These are phyloP conservation scores for Oegoconia quadripuncta DNA, from an alignment of 2,888 invertebrate species.

Conservation along the genomic window DNA sequence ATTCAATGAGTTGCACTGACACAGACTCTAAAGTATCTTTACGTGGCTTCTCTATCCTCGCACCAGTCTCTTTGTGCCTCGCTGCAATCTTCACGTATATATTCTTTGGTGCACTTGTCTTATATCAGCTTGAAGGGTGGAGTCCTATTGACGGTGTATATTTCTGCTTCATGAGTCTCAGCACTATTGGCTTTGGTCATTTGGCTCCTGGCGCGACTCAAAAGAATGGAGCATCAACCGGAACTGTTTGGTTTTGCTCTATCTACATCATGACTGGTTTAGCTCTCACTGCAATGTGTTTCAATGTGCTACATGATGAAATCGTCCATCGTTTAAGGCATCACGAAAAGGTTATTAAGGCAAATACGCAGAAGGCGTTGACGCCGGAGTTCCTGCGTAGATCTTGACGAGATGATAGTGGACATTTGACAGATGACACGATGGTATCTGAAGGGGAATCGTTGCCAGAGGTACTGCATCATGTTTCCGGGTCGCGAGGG, in stretches of 20 bases:
- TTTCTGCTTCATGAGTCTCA: constrained; percentile 97
- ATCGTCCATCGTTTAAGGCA: constrained; percentile 89
- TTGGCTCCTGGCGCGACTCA: constrained; percentile 85
- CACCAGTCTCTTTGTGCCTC: constrained; percentile 93
- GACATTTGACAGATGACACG: constrained; percentile 63
- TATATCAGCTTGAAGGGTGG: constrained; percentile 96
- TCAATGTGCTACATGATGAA: constrained; percentile 93
- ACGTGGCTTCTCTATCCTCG: constrained; percentile 88
- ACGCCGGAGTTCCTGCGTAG: constrained; percentile 67
- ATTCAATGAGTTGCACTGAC: constrained; percentile 81
- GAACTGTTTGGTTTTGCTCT: constrained; percentile 93
- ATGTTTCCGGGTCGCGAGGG: constrained; percentile 54
- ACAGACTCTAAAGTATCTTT: constrained; percentile 84
- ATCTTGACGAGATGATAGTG: constrained; percentile 72
- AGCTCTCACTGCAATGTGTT: constrained; percentile 94
- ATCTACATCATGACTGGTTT: constrained; percentile 93
- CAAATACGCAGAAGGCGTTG: constrained; percentile 57
- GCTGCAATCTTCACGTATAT: constrained; percentile 95
- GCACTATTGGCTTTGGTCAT: constrained; percentile 94
- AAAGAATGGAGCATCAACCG: constrained; percentile 71
- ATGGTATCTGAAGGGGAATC: constrained; percentile 65
- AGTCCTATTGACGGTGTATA: constrained; percentile 93
- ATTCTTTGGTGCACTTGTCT: constrained; percentile 91
- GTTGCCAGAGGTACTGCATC: constrained; percentile 70
- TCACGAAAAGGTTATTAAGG: constrained; percentile 64